Evolutionary conservation across 2,888 invertebrate genomes (phyloP), one percentile per base, ranked within the genome.

Genomic region (Aelia acuminata): DNA sequence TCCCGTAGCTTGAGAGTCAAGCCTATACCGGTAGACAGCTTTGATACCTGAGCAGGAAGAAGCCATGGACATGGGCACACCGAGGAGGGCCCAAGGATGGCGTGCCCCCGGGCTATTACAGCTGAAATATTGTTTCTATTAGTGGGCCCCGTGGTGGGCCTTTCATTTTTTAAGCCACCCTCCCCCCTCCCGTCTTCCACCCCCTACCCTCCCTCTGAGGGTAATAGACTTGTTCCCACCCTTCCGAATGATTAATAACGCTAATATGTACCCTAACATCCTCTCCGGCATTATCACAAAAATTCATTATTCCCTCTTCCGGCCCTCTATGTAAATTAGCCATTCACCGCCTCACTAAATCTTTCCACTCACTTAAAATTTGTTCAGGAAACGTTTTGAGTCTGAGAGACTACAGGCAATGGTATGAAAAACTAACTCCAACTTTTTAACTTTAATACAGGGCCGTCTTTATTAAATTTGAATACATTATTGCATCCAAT

Each of bases 61-160:
- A 3, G 57, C 57, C 57, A 13, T 15, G 13, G 57, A 57, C 57
- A 57, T n/a, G 4, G 63, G 31, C 7, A 15, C 4, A 26, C 31
- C 15, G 13, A 31, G 75, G 22, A 75, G 39, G 75, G 22, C 7
- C 22, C 35, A 43, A n/a, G 80, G 80, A n/a, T 80, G 39, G 80
- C 80, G 80, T 80, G 80, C 39, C 43, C n/a, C 1, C 22, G 22
- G 80, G n/a, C 43, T 80, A 80, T 80, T 47, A 80, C 43, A 43
- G 80, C n/a, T 80, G 43, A 80, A 80, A 80, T 80, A 80, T 80
- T 47, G 80, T 80, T 43, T 47, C 80, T 80, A 80, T 80, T 80
- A 80, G 80, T 39, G 80, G 39, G 11, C 80, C n/a, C 13, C 11
- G 43, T 80, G 43, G 43, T 39, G 43, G 43, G 43, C n/a, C 43